Evolutionary conservation across 2,888 invertebrate genomes (phyloP).

Genomic region (Macropis europaea): DNA sequence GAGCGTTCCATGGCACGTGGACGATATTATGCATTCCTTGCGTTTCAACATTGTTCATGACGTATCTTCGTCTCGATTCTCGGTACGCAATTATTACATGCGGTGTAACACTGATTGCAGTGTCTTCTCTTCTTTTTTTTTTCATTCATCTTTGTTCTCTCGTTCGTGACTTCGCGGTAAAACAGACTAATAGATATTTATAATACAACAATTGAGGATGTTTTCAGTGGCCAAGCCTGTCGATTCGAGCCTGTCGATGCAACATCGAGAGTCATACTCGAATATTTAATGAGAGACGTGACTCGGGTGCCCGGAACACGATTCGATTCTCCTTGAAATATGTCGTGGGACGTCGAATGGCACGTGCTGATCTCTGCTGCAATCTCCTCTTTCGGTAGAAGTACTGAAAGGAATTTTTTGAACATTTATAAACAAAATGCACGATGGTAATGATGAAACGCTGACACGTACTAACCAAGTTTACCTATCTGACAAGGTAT

Average conservation of each 20-base stretch:
- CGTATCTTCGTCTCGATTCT: neutral
- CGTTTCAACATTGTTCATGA: neutral
- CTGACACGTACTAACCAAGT: too few relatives aligned
- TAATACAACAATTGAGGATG: conserved; percentile 6
- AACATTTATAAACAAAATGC: too few relatives aligned
- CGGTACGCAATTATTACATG: too few relatives aligned
- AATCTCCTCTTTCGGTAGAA: too few relatives aligned
- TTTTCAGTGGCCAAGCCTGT: conserved; percentile 27
- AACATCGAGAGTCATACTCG: conserved; percentile 4
- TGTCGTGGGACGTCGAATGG: too few relatives aligned
- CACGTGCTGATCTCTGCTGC: too few relatives aligned
- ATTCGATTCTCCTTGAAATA: too few relatives aligned
- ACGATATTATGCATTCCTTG: neutral
- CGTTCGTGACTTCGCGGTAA: neutral
- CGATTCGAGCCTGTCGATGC: conserved; percentile 26
- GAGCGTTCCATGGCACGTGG: neutral
- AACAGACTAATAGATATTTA: conserved; percentile 5
- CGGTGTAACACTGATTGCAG: too few relatives aligned
- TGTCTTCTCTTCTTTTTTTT: too few relatives aligned
- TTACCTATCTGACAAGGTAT: too few relatives aligned
- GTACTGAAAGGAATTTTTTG: too few relatives aligned
- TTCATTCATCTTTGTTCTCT: neutral
- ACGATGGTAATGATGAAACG: too few relatives aligned
- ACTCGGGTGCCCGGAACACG: neutral
- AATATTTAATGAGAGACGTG: conserved; percentile 23